These are phyloP conservation scores for Chionis minor DNA, from an alignment of 2,113 vertebrate genomes.

Conservation along the genomic window DNA sequence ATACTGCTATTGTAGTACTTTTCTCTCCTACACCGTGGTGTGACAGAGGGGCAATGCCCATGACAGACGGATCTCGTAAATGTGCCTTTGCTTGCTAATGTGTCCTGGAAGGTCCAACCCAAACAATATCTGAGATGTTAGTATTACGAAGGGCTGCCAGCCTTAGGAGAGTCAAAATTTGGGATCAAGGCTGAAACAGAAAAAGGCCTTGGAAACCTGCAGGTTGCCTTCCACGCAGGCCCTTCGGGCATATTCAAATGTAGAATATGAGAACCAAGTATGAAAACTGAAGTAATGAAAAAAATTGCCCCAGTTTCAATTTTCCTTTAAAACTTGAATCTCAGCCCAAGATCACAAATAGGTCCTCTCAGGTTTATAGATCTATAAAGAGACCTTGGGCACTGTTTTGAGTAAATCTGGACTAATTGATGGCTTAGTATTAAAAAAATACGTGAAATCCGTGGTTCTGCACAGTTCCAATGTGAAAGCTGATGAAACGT, in stretches of 20 bases:
- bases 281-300: neutral
- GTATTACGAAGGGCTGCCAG: neutral
- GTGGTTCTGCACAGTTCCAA: neutral
- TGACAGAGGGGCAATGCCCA: neutral
- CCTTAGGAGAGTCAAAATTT: neutral
- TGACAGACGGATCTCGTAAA: neutral
- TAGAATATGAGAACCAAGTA: neutral
- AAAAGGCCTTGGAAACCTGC: neutral
- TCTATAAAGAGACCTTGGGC: neutral
- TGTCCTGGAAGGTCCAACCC: neutral
- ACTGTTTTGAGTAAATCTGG: neutral
- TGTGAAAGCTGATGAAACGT: neutral
- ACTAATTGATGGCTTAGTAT: neutral
- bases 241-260: neutral
- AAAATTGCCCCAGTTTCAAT: neutral
- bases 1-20: neutral
- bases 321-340: neutral
- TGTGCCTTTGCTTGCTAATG: neutral
- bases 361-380: neutral
- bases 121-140: neutral
- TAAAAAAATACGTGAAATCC: neutral
- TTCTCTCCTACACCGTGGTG: neutral
- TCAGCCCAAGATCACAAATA: neutral
- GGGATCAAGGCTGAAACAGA: neutral
- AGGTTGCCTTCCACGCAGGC: neutral